phyloP scores from a whole-genome alignment of 2,113 vertebrate genomes.

The Blennius ocellaris region DNA sequence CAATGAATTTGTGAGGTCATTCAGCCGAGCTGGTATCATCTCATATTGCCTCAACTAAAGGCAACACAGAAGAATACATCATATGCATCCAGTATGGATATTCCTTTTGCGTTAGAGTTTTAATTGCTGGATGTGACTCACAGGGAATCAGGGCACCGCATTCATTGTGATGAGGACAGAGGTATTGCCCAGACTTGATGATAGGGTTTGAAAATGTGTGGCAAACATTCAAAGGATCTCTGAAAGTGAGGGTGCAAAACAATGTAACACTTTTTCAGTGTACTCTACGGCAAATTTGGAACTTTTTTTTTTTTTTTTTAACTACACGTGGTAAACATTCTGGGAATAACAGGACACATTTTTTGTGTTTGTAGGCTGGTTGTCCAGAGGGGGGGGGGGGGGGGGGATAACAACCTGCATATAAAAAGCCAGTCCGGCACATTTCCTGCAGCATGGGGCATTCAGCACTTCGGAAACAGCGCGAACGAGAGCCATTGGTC shows the following conservation, averaged over 20 bases:
- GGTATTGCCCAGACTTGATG: conserved; percentile 22
- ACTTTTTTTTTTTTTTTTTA: conserved; percentile 8
- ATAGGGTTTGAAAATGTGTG: conserved; percentile 30
- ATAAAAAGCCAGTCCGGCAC: conserved; percentile 1
- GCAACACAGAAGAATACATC: too few species aligned
- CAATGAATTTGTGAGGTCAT: too few species aligned
- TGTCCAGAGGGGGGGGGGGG: background rate
- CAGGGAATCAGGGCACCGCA: conserved; percentile 2
- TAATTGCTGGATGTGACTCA: background rate
- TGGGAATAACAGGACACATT: background rate
- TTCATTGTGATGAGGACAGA: conserved; percentile 2
- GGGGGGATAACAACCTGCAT: background rate
- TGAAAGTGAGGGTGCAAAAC: conserved; percentile 25
- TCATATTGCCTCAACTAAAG: too few species aligned
- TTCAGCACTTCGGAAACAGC: conserved; percentile 25
- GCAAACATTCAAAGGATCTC: conserved; percentile 37
- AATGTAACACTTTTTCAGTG: conserved; percentile 4
- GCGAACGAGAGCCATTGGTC: conserved; percentile 50
- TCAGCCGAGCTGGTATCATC: too few species aligned
- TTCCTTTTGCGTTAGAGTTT: too few species aligned
- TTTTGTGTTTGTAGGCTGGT: background rate
- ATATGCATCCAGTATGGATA: too few species aligned
- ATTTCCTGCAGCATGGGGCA: conserved; percentile 2
- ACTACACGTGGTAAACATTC: conserved; percentile 8
- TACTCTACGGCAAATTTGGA: conserved; percentile 9